A percentile compares a stretch with the other conserved stretches of the same genome.
phyloP scores from a whole-genome alignment of 2,888 invertebrate species.

The Torymus auratus region DNA sequence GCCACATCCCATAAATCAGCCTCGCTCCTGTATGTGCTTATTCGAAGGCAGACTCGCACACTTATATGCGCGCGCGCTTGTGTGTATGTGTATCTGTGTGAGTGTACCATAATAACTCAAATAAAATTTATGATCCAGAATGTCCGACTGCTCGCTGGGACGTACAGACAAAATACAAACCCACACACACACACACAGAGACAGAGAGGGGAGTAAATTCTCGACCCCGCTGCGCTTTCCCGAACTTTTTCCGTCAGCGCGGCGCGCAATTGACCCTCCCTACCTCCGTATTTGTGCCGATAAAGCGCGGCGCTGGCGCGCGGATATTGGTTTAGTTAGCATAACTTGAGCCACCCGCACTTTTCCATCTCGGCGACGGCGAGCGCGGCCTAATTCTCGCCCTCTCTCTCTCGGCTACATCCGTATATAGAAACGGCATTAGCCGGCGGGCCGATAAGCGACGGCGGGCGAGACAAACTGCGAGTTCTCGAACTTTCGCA shows the following conservation, averaged over 20 bases:
- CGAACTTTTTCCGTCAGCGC: slow-evolving; percentile 3
- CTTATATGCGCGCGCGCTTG: too few relatives aligned
- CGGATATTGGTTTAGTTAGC: slow-evolving; percentile 72
- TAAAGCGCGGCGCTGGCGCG: slow-evolving; percentile 41
- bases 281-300: background rate
- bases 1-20: slow-evolving; percentile 25
- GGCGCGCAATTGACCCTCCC: slow-evolving; percentile 1
- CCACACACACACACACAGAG: too few relatives aligned
- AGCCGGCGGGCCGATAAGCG: slow-evolving; percentile 9
- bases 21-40: slow-evolving; percentile 13
- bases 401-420: slow-evolving; percentile 13
- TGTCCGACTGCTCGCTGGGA: background rate
- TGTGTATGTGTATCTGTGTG: background rate
- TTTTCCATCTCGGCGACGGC: slow-evolving; percentile 15
- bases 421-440: background rate
- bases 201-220: too few relatives aligned
- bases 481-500: slow-evolving; percentile 15
- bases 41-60: background rate
- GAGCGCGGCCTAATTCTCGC: background rate
- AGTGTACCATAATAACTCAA: slow-evolving; percentile 39
- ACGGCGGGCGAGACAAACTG: too few relatives aligned
- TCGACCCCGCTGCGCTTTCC: background rate
- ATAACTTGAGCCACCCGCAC: slow-evolving; percentile 58
- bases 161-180: too few relatives aligned
- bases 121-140: slow-evolving; percentile 43